Conservation (phyloP, 1,140 invertebrate species). For the Phthorimaea operculella region DNA sequence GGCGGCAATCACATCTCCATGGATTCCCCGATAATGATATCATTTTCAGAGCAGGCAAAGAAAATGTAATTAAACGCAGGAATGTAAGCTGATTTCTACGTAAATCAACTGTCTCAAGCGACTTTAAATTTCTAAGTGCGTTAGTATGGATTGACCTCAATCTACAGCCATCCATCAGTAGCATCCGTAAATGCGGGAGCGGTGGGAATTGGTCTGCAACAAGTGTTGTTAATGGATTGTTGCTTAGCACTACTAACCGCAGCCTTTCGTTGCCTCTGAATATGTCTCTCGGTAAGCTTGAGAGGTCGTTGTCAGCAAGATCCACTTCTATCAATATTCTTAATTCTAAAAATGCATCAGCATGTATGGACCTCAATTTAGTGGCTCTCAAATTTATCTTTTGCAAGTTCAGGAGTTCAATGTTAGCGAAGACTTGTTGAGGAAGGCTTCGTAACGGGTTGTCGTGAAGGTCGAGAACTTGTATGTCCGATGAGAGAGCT, state of each 20-base stretch:
- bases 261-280: conserved; percentile 82
- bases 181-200: conserved; percentile 76
- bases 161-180: conserved; percentile 82
- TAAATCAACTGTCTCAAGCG: conserved; percentile 60
- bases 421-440: conserved; percentile 82
- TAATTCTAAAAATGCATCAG: conserved; percentile 86
- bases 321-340: conserved; percentile 90
- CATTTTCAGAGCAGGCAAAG: conserved; percentile 74
- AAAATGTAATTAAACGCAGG: conserved; percentile 58
- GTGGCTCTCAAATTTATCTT: conserved; percentile 81
- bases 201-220: conserved; percentile 77
- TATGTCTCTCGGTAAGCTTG: conserved; percentile 75
- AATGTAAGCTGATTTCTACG: conserved; percentile 62
- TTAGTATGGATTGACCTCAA: conserved; percentile 77
- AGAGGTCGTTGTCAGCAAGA: conserved; percentile 81
- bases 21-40: conserved; percentile 85
- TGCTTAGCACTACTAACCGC: conserved; percentile 75
- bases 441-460: conserved; percentile 81
- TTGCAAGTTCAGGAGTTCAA: conserved; percentile 85
- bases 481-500: conserved; percentile 82
- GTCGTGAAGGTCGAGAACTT: conserved; percentile 85
- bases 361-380: conserved; percentile 78
- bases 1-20: conserved; percentile 88
- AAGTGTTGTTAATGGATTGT: conserved; percentile 76
- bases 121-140: conserved; percentile 67